Conservation (phyloP, 2,797 vertebrate genomes). For the Typhlichthys eigenmanni region DNA sequence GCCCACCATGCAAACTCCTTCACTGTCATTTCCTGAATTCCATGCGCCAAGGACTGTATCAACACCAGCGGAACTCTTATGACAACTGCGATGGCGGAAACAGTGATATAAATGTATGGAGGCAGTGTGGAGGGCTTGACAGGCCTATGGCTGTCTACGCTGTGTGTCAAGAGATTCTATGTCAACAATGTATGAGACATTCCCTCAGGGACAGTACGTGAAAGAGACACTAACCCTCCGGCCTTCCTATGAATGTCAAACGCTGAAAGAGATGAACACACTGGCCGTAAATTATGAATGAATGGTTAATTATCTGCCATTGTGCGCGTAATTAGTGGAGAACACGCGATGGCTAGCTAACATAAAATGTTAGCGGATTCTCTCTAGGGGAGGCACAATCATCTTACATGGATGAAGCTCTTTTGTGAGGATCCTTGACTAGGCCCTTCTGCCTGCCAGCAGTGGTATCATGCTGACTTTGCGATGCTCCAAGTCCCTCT, state of each 20-base stretch:
- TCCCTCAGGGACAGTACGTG: slow-evolving; percentile 24
- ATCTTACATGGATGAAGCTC: slow-evolving; percentile 42
- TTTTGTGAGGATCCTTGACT: slow-evolving; percentile 31
- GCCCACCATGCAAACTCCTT: background rate
- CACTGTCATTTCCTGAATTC: slow-evolving; percentile 14
- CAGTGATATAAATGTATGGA: slow-evolving; percentile 36
- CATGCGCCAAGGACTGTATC: slow-evolving; percentile 12
- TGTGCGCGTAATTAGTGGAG: slow-evolving; percentile 45
- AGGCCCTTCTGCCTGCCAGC: slow-evolving; percentile 40
- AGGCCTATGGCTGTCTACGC: slow-evolving; percentile 25
- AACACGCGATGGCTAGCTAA: slow-evolving; percentile 35
- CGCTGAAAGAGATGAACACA: slow-evolving; percentile 10
- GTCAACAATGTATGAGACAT: slow-evolving; percentile 39
- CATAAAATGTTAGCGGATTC: slow-evolving; percentile 50
- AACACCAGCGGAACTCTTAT: slow-evolving; percentile 21
- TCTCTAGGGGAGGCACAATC: slow-evolving; percentile 48
- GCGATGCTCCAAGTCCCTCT: slow-evolving; percentile 8
- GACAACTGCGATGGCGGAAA: slow-evolving; percentile 34
- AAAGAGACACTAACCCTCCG: slow-evolving; percentile 31
- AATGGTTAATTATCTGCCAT: slow-evolving; percentile 50
- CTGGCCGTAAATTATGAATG: slow-evolving; percentile 38
- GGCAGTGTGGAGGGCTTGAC: slow-evolving; percentile 30
- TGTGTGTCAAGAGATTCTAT: slow-evolving; percentile 36
- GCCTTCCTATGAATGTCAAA: slow-evolving; percentile 15
- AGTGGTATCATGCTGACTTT: slow-evolving; percentile 17